Base-by-base conservation (phyloP, 2,888 invertebrate species). In the Mimachlamys varia region DNA sequence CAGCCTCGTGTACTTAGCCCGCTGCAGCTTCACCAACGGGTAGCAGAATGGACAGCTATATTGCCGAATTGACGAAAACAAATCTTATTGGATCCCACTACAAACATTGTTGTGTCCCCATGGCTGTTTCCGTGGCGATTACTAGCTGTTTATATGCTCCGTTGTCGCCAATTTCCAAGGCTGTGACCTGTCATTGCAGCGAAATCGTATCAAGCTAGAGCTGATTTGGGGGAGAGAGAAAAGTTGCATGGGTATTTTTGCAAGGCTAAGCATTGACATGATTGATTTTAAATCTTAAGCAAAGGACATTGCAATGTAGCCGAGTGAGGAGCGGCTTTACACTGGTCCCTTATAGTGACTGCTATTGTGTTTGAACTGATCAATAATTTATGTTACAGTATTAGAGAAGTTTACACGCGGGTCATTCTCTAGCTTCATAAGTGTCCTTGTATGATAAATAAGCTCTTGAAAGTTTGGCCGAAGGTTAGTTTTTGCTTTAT, bases 241-340 rank as follows among this genome's bases (percentile, higher is more conserved):
- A 76, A 76, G 76, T 76, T 76, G 76, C 76, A 76, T 76, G 76
- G 76, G 76, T 76, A 76, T 27, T 76, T 76, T 76, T 76, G 76
- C 76, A 76, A 76, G 76, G n/a, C 62, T 62, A 22, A 62, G 62
- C 62, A 62, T 19, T 76, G 76, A 76, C 76, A 76, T 22, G 76
- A 76, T 76, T 76, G 76, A 76, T 76, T 76, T 76, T 76, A 76
- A 76, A 76, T 76, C 33, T 76, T 76, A 76, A 76, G 76, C 76
- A 76, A 76, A 76, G 76, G 76, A 33, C 76, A 76, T 76, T 76
- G 76, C 76, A 33, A 76, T 76, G 76, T 76, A 76, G 76, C 33
- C 2, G 27, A 33, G 27, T 76, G 27, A 76, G 76, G 7, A 76
- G 33, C 27, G 27, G 76, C 33, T 27, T 27, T 33, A 76, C 76